Percentiles rank a stretch among this genome's conserved stretches.
Evolutionary conservation across 2,797 vertebrate genomes (phyloP).

Genomic region (Oryzias dopingdopingensis): DNA sequence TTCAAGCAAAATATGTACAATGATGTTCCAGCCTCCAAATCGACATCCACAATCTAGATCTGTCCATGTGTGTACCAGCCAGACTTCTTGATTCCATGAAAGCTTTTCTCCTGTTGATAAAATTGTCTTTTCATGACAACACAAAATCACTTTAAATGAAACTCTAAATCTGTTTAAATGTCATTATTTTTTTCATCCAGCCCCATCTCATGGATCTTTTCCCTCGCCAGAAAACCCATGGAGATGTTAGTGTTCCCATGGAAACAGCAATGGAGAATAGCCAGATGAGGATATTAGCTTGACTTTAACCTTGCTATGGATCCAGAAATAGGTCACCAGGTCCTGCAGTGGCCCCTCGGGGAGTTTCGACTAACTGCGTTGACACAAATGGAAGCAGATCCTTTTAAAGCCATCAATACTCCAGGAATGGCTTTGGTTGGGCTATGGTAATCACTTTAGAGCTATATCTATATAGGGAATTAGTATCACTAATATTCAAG

Average conservation of each 20-base stretch:
- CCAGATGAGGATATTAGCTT: slow-evolving; percentile 22
- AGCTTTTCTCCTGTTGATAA: no score
- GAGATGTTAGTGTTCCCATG: slow-evolving; percentile 60
- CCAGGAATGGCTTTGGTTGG: slow-evolving; percentile 26
- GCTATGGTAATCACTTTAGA: slow-evolving; percentile 14
- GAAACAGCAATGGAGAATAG: background rate
- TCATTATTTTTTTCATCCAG: slow-evolving; percentile 8
- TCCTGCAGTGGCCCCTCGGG: slow-evolving; percentile 21
- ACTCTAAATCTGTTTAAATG: background rate
- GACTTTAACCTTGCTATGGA: slow-evolving; percentile 45
- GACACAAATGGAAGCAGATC: slow-evolving; percentile 36
- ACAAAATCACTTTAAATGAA: no score
- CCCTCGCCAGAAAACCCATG: slow-evolving; percentile 11
- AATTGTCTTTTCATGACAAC: no score
- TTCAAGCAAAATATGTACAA: no score
- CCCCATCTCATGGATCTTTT: slow-evolving; percentile 19
- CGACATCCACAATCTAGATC: no score
- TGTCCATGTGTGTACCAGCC: no score
- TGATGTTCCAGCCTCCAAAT: no score
- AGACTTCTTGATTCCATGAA: no score
- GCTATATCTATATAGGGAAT: background rate
- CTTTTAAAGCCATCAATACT: slow-evolving; percentile 60
- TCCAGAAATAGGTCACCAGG: slow-evolving; percentile 62
- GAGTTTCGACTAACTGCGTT: slow-evolving; percentile 11
- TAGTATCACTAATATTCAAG: no score